Evolutionary conservation across 2,797 vertebrate species (phyloP).

Genomic region (Muscicapa comitata): DNA sequence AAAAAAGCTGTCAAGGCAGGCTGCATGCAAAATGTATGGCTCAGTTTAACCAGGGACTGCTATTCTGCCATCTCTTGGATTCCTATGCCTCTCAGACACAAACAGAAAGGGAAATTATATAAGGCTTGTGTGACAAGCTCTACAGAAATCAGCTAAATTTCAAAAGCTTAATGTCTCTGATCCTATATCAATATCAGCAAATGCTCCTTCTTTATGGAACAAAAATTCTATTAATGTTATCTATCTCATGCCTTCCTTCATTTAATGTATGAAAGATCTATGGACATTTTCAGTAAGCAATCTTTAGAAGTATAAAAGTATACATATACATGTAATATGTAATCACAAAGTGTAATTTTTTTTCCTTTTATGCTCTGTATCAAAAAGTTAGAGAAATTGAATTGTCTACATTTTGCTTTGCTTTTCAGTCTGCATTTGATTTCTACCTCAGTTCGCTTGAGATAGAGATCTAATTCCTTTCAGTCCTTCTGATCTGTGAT

Average conservation of each 20-base stretch:
- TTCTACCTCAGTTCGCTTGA: background rate
- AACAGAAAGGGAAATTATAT: background rate
- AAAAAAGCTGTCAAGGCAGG: background rate
- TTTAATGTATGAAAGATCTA: background rate
- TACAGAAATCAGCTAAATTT: background rate
- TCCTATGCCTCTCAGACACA: background rate
- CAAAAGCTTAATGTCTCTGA: background rate
- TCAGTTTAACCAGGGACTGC: background rate
- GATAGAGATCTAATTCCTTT: background rate
- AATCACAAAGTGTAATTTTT: background rate
- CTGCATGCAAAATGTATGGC: background rate
- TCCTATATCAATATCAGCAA: background rate
- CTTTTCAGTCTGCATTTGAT: background rate
- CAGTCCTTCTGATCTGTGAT: background rate
- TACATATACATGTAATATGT: background rate
- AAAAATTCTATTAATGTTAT: background rate
- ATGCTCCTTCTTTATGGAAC: background rate
- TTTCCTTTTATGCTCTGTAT: background rate
- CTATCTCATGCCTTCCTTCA: background rate
- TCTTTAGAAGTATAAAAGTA: background rate
- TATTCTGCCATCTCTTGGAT: background rate
- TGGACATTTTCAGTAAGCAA: background rate
- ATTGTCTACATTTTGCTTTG: background rate
- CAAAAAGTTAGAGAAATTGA: background rate
- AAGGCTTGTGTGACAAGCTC: background rate